Conservation (phyloP, 1,140 invertebrate species). For the Eupristina koningsbergeri region DNA sequence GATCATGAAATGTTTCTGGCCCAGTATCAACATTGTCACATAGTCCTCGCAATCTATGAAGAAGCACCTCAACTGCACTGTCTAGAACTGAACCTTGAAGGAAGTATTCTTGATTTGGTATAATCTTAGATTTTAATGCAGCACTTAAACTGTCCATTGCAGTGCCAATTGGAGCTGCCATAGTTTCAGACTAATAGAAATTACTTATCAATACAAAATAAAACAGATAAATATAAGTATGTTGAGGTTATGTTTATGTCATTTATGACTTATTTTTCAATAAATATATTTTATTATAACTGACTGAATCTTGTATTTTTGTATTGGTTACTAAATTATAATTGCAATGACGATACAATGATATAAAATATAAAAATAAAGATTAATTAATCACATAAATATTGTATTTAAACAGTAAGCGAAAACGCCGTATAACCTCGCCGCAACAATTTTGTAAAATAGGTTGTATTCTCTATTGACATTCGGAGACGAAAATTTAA, state of each 20-base stretch:
- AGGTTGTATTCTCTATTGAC: no score
- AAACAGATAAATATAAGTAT: background rate
- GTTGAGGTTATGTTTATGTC: slow-evolving; percentile 18
- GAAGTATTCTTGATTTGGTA: slow-evolving; percentile 92
- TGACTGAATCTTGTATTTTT: background rate
- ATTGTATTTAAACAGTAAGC: no score
- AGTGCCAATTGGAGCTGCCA: slow-evolving; percentile 76
- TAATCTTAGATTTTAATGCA: slow-evolving; percentile 86
- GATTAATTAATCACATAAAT: no score
- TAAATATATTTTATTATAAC: background rate
- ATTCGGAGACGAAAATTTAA: no score
- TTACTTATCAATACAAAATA: background rate
- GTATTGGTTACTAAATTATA: no score
- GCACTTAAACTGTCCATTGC: slow-evolving; percentile 85
- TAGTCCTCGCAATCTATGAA: slow-evolving; percentile 91
- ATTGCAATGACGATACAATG: no score
- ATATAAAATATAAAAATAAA: no score
- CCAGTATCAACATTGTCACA: slow-evolving; percentile 95
- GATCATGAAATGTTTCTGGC: slow-evolving; percentile 92
- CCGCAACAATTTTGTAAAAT: no score
- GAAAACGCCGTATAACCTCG: no score
- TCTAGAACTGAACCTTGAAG: slow-evolving; percentile 94
- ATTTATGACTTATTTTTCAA: no score
- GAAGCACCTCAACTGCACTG: slow-evolving; percentile 90
- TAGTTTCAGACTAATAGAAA: slow-evolving; percentile 53